A percentile compares a stretch with the other conserved stretches of the same genome.
These are phyloP conservation scores for Selene dorsalis DNA, from an alignment of 2,797 vertebrate species.

Conservation along the genomic window DNA sequence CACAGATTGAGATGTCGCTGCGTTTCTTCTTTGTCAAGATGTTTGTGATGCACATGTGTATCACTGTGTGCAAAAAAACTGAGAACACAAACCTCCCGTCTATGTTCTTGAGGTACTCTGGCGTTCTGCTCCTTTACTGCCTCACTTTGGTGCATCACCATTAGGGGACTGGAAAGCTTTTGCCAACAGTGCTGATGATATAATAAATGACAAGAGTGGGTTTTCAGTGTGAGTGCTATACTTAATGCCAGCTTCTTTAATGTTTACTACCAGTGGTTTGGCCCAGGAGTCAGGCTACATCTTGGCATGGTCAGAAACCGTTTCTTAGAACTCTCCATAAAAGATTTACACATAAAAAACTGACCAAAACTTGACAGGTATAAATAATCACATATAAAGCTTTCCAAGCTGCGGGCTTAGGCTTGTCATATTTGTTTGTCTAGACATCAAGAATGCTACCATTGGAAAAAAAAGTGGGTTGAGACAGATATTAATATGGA, in stretches of 20 bases:
- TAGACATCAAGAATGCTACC: slow-evolving; percentile 66
- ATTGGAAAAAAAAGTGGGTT: slow-evolving; percentile 27
- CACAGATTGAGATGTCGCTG: slow-evolving; percentile 43
- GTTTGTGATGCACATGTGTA: slow-evolving; percentile 4
- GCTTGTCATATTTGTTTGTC: slow-evolving; percentile 76
- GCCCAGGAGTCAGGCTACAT: slow-evolving; percentile 57
- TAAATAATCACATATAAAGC: slow-evolving; percentile 67
- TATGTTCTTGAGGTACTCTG: slow-evolving; percentile 11
- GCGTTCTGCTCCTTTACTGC: slow-evolving; percentile 20
- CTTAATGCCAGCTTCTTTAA: slow-evolving; percentile 72
- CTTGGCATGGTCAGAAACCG: slow-evolving; percentile 50
- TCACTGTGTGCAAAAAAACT: slow-evolving; percentile 4
- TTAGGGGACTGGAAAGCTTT: slow-evolving; percentile 40
- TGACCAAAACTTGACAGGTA: slow-evolving; percentile 66
- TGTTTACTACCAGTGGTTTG: slow-evolving; percentile 76
- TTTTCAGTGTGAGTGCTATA: slow-evolving; percentile 54
- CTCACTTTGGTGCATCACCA: slow-evolving; percentile 40
- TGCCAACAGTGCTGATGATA: slow-evolving; percentile 60
- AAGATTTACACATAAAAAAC: slow-evolving; percentile 61
- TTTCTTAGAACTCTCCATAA: slow-evolving; percentile 67
- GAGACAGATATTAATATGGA: slow-evolving; percentile 56
- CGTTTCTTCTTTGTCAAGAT: slow-evolving; percentile 5
- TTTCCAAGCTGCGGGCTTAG: slow-evolving; percentile 59
- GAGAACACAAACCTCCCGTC: slow-evolving; percentile 9
- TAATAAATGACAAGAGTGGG: slow-evolving; percentile 70